Evolutionary conservation across 2,797 vertebrate species (phyloP).

Genomic region (Heliangelus exortis): DNA sequence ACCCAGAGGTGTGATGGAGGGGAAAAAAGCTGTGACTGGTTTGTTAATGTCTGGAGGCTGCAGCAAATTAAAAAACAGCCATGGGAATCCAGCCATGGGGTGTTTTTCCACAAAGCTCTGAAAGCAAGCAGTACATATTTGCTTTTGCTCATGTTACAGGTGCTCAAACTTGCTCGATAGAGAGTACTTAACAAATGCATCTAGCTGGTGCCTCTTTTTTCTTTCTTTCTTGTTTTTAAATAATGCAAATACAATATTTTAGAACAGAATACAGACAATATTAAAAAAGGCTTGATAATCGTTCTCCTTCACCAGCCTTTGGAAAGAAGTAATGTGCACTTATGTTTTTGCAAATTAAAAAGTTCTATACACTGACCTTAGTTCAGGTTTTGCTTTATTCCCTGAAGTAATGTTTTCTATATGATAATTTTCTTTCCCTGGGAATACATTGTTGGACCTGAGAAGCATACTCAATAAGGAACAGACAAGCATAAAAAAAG

Average conservation of each 20-base stretch:
- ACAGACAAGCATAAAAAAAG: neutral
- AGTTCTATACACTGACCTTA: neutral
- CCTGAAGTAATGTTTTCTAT: constrained; percentile 17
- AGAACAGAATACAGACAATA: neutral
- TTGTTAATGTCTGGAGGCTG: neutral
- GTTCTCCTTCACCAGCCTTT: neutral
- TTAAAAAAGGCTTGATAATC: neutral
- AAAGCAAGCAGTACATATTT: neutral
- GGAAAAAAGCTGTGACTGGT: neutral
- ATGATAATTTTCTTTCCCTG: constrained; percentile 34
- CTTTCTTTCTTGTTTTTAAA: neutral
- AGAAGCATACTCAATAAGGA: neutral
- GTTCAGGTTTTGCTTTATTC: neutral
- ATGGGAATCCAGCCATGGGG: neutral
- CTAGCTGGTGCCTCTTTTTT: neutral
- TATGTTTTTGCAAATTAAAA: neutral
- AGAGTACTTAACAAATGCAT: neutral
- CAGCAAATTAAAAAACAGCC: neutral
- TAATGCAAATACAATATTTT: neutral
- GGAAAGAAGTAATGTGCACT: neutral
- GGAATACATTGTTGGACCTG: neutral
- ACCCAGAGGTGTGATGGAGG: neutral
- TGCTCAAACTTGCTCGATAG: neutral
- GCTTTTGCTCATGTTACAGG: neutral
- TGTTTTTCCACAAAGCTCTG: neutral